phyloP scores from a whole-genome alignment of 2,888 invertebrate species.

The Synanthedon andrenaeformis region DNA sequence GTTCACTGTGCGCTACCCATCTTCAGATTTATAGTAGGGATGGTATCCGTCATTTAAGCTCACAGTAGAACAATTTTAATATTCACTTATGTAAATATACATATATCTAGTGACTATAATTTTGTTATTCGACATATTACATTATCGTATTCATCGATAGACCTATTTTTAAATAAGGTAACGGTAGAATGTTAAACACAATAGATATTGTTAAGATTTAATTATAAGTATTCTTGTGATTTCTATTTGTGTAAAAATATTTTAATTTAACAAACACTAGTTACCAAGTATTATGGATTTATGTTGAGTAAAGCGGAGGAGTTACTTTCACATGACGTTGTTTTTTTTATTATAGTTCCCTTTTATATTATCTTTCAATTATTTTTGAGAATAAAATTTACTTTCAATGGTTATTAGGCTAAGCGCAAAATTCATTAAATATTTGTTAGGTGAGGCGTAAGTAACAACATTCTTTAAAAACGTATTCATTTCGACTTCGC shows the following conservation, averaged over 20 bases:
- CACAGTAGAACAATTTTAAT: conserved; percentile 48
- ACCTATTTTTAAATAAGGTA: conserved; percentile 62
- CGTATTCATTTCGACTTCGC: not conserved
- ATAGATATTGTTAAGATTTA: conserved; percentile 39
- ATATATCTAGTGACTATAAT: conserved; percentile 34
- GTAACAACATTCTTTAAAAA: conserved; percentile 2
- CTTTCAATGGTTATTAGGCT: conserved; percentile 39
- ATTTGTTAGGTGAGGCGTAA: conserved; percentile 21
- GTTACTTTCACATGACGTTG: conserved; percentile 56
- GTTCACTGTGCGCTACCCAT: not conserved
- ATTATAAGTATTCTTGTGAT: conserved; percentile 50
- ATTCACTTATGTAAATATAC: conserved; percentile 56
- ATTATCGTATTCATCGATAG: conserved; percentile 57
- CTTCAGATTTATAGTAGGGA: conserved; percentile 2
- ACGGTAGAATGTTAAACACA: conserved; percentile 56
- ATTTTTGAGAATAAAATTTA: conserved; percentile 17
- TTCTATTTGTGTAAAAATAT: conserved; percentile 55
- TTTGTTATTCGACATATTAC: conserved; percentile 67
- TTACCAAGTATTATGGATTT: conserved; percentile 64
- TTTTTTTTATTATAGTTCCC: conserved; percentile 58
- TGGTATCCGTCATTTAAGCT: conserved; percentile 42
- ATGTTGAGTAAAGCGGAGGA: conserved; percentile 62
- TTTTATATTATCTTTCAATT: conserved; percentile 21
- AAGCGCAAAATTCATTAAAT: conserved; percentile 45
- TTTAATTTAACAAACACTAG: conserved; percentile 56